phyloP scores from a whole-genome alignment of 23 tunicate genomes.

The Pegea sp. region DNA sequence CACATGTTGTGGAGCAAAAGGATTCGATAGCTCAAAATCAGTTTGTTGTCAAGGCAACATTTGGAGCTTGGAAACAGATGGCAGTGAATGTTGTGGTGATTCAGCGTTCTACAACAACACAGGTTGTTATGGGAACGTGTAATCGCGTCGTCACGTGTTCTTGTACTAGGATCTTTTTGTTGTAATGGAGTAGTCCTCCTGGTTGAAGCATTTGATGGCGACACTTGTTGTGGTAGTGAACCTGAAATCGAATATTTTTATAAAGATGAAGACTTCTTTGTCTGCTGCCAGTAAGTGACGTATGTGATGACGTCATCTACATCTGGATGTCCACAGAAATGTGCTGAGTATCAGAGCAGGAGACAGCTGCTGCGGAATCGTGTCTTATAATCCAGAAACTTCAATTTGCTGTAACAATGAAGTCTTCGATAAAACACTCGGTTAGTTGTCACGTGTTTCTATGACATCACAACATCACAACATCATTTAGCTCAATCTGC shows the following conservation, averaged over 20 bases:
- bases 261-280: slow-evolving; percentile 4
- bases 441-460: no score
- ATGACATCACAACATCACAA: no score
- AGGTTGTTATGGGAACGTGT: no score
- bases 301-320: no score
- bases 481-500: no score
- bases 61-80: slow-evolving; percentile 30
- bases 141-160: not conserved
- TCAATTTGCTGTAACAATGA: slow-evolving; percentile 20
- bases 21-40: slow-evolving; percentile 17
- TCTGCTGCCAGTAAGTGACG: slow-evolving; percentile 65
- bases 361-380: slow-evolving; percentile 18
- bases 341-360: not conserved
- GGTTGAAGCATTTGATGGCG: slow-evolving; percentile 25
- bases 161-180: slow-evolving; percentile 40
- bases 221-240: slow-evolving; percentile 59
- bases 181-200: slow-evolving; percentile 43
- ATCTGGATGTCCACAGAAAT: no score
- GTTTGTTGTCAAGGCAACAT: slow-evolving; percentile 46
- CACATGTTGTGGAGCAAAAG: slow-evolving; percentile 44
- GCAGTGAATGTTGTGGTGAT: slow-evolving; percentile 47
- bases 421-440: slow-evolving; percentile 5
- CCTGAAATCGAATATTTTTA: slow-evolving; percentile 14
- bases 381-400: slow-evolving; percentile 5
- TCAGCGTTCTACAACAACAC: slow-evolving; percentile 58